Evolutionary conservation across 1,140 invertebrate genomes (phyloP).

Genomic region (Leptonema lineaticorne): DNA sequence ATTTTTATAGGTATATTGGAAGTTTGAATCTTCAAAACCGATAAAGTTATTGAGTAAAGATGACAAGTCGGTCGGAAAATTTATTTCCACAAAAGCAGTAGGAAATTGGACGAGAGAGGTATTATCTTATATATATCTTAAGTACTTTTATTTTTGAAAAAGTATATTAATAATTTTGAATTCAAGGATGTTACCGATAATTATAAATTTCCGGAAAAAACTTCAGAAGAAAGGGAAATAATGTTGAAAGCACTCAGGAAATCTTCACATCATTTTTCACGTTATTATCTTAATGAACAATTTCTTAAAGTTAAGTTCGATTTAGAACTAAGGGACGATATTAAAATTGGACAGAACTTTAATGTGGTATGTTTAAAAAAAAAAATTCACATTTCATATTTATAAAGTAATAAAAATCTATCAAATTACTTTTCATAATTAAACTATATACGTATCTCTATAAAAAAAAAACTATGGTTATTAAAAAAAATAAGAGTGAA

Average conservation of each 20-base stretch:
- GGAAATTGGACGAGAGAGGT: conserved; percentile 73
- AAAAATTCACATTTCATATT: too few species aligned
- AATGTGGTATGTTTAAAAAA: conserved; percentile 63
- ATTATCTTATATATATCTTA: conserved; percentile 31
- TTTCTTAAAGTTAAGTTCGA: conserved; percentile 87
- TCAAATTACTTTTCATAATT: too few species aligned
- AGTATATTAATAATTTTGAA: neutral
- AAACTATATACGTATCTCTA: too few species aligned
- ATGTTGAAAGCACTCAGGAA: conserved; percentile 82
- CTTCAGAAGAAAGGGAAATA: conserved; percentile 72
- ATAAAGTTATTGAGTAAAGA: conserved; percentile 78
- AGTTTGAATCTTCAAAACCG: conserved; percentile 78
- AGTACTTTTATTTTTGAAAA: conserved; percentile 8
- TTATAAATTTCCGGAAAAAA: conserved; percentile 87
- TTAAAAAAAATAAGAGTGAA: too few species aligned
- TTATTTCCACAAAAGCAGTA: conserved; percentile 87
- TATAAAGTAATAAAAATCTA: too few species aligned
- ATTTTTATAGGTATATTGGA: conserved; percentile 68
- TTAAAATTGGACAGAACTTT: conserved; percentile 83
- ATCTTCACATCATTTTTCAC: conserved; percentile 76
- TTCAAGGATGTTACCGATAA: conserved; percentile 74
- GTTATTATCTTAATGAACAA: conserved; percentile 87
- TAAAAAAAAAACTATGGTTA: too few species aligned
- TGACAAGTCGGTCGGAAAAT: conserved; percentile 74
- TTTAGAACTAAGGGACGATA: conserved; percentile 80